Evolutionary conservation across 1,140 invertebrate genomes (phyloP), one percentile per base, ranked within the genome.

Genomic region (Leptinotarsa texana): DNA sequence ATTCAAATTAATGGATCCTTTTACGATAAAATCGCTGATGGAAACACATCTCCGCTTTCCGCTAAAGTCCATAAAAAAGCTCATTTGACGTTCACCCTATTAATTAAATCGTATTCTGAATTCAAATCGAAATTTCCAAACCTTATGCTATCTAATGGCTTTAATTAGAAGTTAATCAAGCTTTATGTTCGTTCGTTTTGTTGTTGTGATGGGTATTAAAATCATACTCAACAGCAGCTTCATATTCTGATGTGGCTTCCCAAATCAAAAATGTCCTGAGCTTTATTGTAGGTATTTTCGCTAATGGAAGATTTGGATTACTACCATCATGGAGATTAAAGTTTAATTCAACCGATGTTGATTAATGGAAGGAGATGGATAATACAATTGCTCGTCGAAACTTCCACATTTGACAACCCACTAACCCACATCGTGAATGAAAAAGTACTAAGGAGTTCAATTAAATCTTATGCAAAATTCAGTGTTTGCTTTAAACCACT

Each of bases 41-140:
- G 2, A 65, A 11, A 33, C 13, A 18, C 15, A 21, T 65, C 63
- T 65, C 15, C 21, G 6, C 15, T 65, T 6, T 65, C 15, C 21
- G 21, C 27, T 6, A 22, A 65, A 65, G 21, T 22, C 63, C 21
- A 65, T 65, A 21, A 33, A 65, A 33, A 65, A 65, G 63, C 22
- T 65, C 63, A 21, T 65, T 65, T 65, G n/a, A 42, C 51, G n/a
- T 57, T 57, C 5, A 57, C 2, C 11, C 18, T 65, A 65, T 24
- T 65, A 65, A 65, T 65, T 65, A 65, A 65, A 24, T 65, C 63
- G 27, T 65, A 18, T 24, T 13, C 13, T 65, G 21, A 15, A 21
- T 65, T 65, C 63, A 2, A 21, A 65, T 65, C 63, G 17, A 15
- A 21, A 65, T 65, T 18, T 21, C 13, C 21, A 22, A 65, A 21